phyloP scores from a whole-genome alignment of 2,888 invertebrate genomes.

The Sinodicranocentrus sp. region DNA sequence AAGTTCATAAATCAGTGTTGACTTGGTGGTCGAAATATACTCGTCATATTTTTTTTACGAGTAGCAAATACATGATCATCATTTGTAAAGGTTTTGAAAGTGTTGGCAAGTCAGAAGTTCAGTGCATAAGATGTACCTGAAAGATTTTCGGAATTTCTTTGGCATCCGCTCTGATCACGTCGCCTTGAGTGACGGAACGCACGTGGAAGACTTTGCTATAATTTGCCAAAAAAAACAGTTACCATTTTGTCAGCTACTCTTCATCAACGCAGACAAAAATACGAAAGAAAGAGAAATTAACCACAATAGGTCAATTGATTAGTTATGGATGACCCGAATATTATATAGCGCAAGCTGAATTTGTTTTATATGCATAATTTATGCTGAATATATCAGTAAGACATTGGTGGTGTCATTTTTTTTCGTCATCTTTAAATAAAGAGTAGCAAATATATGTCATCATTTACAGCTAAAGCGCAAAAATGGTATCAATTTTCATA shows the following conservation, averaged over 20 bases:
- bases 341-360: neutral
- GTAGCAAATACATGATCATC: constrained; percentile 72
- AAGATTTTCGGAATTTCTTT: constrained; percentile 99
- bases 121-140: constrained; percentile 81
- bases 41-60: constrained; percentile 67
- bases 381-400: constrained; percentile 33
- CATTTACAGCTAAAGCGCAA: constrained; percentile 34
- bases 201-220: constrained; percentile 98
- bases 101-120: neutral
- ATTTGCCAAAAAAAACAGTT: constrained; percentile 70
- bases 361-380: neutral
- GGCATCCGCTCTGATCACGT: constrained; percentile 98
- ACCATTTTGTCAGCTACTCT: no score
- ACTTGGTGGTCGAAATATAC: constrained; percentile 36
- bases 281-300: no score
- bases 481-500: neutral
- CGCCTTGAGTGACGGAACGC: constrained; percentile 98
- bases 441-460: constrained; percentile 70
- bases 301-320: no score
- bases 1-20: constrained; percentile 6
- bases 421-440: constrained; percentile 63
- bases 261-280: no score
- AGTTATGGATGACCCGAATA: no score
- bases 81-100: constrained; percentile 30
- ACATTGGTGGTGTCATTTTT: constrained; percentile 67